Evolutionary conservation across 2,888 invertebrate genomes (phyloP).

Genomic region (Nomada fucata): DNA sequence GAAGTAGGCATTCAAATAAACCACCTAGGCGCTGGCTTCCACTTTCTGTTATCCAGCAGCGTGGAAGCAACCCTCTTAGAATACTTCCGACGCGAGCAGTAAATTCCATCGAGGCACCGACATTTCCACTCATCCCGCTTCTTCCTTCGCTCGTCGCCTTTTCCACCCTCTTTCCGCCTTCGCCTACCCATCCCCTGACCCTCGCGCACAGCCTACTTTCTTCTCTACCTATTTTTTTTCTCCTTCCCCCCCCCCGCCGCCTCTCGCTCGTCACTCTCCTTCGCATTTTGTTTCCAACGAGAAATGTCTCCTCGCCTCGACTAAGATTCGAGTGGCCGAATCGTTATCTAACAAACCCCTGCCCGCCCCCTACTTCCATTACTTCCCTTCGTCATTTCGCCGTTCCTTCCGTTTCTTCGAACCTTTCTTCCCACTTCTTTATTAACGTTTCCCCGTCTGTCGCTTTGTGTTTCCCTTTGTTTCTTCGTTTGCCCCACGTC

Average conservation of each 20-base stretch:
- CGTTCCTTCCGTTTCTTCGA: constrained; percentile 22
- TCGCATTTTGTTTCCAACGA: constrained; percentile 53
- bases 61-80: constrained; percentile 80
- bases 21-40: constrained; percentile 76
- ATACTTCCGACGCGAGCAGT: constrained; percentile 79
- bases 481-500: not conserved
- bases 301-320: constrained; percentile 59
- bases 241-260: too few relatives aligned
- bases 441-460: constrained; percentile 13
- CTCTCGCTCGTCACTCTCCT: constrained; percentile 25
- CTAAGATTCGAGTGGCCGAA: constrained; percentile 59
- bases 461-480: not conserved
- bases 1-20: constrained; percentile 81
- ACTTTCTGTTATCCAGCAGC: constrained; percentile 77
- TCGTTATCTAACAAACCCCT: constrained; percentile 36
- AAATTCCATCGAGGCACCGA: constrained; percentile 77
- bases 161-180: not conserved
- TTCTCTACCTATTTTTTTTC: not conserved
- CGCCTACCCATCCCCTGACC: not conserved
- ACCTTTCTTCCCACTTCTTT: not conserved
- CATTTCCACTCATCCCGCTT: constrained; percentile 63
- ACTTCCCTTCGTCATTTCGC: constrained; percentile 25
- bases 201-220: not conserved
- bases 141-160: constrained; percentile 17
- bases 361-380: constrained; percentile 41